Evolutionary conservation across 2,888 invertebrate species (phyloP).

Genomic region (Cosmia pyralina): DNA sequence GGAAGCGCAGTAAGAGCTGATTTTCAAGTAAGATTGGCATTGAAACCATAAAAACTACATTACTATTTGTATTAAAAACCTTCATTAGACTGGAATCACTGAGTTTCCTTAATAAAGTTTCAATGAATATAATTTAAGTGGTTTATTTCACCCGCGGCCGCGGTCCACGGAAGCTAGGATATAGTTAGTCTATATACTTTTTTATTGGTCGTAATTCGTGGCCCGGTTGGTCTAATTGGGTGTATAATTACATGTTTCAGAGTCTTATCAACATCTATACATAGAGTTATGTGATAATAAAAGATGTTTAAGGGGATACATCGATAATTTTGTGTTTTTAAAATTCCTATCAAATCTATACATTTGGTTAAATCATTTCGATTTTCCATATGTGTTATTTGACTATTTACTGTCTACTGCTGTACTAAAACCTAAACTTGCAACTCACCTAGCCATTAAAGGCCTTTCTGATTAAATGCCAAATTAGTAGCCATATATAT

Average conservation of each 20-base stretch:
- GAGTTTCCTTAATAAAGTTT: slow-evolving; percentile 49
- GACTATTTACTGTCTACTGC: too few relatives aligned
- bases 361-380: too few relatives aligned
- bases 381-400: too few relatives aligned
- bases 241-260: background rate
- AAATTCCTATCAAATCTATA: too few relatives aligned
- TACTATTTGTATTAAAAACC: slow-evolving; percentile 30
- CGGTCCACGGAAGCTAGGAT: background rate
- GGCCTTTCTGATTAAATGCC: slow-evolving; percentile 21
- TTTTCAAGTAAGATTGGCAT: slow-evolving; percentile 27
- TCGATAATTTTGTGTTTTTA: too few relatives aligned
- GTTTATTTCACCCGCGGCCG: slow-evolving; percentile 1
- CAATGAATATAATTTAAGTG: slow-evolving; percentile 37
- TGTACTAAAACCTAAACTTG: background rate
- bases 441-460: background rate
- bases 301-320: background rate
- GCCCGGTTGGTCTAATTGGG: background rate
- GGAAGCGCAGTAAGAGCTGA: slow-evolving; percentile 18
- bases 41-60: slow-evolving; percentile 40
- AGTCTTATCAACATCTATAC: background rate
- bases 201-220: slow-evolving; percentile 37
- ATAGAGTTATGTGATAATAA: slow-evolving; percentile 13
- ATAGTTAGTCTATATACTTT: slow-evolving; percentile 15
- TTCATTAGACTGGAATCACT: slow-evolving; percentile 41
- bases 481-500: slow-evolving; percentile 26